phyloP scores from a whole-genome alignment of 2,888 invertebrate species.

The Machimus atricapillus region DNA sequence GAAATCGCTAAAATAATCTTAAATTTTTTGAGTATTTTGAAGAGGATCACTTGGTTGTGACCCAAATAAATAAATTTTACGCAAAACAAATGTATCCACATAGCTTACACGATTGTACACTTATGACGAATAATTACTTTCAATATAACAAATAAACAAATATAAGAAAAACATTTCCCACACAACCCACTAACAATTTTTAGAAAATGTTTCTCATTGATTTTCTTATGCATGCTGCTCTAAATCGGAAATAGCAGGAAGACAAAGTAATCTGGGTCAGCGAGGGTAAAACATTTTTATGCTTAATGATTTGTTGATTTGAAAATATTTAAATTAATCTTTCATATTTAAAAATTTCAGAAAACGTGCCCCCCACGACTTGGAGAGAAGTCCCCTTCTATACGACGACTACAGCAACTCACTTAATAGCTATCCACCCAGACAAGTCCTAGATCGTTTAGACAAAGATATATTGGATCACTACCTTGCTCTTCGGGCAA shows the following conservation, averaged over 20 bases:
- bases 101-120: background rate
- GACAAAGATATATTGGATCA: slow-evolving; percentile 7
- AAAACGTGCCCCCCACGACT: slow-evolving; percentile 35
- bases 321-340: background rate
- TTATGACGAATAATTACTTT: background rate
- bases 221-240: background rate
- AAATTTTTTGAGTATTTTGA: background rate
- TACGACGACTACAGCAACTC: slow-evolving; percentile 46
- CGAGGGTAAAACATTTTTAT: background rate
- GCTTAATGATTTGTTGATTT: background rate
- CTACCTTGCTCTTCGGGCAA: background rate
- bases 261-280: background rate
- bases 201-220: background rate
- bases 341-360: background rate
- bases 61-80: background rate
- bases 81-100: background rate
- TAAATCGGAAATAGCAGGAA: background rate
- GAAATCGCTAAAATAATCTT: background rate
- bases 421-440: slow-evolving; percentile 3
- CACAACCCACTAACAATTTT: background rate
- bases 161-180: background rate
- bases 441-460: background rate
- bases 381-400: slow-evolving; percentile 43
- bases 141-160: background rate
- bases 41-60: background rate